Conservation (phyloP, 2,113 vertebrate genomes). For the Gulo gulo region DNA sequence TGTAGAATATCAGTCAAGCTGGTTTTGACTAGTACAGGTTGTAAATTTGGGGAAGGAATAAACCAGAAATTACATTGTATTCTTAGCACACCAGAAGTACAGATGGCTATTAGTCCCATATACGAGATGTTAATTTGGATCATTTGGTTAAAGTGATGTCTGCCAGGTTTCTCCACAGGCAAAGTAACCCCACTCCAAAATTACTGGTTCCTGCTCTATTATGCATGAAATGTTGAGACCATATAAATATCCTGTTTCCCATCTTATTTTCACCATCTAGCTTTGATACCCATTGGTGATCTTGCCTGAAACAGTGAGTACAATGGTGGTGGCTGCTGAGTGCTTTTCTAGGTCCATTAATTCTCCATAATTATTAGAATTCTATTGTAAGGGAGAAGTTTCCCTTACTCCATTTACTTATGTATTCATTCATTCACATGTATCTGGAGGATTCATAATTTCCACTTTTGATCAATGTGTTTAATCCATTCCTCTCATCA, state of each 20-base stretch:
- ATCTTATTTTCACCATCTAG: background rate
- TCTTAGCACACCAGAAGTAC: background rate
- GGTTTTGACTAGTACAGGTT: background rate
- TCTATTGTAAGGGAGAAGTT: background rate
- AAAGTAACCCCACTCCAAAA: background rate
- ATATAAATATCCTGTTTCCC: background rate
- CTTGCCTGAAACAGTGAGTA: background rate
- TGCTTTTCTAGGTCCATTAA: background rate
- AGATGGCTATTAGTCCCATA: background rate
- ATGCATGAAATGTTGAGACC: background rate
- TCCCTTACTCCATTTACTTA: background rate
- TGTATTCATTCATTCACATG: background rate
- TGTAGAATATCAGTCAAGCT: background rate
- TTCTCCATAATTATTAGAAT: background rate
- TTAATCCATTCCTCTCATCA: background rate
- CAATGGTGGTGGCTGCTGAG: background rate
- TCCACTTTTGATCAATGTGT: background rate
- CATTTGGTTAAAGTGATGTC: background rate
- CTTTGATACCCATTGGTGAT: background rate
- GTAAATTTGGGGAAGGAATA: background rate
- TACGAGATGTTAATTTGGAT: background rate
- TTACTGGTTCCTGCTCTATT: background rate
- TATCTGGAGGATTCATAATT: background rate
- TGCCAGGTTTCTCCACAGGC: background rate
- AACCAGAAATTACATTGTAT: background rate